These are phyloP conservation scores for Nanorana parkeri DNA, from an alignment of 2,113 vertebrate species.

Conservation along the genomic window DNA sequence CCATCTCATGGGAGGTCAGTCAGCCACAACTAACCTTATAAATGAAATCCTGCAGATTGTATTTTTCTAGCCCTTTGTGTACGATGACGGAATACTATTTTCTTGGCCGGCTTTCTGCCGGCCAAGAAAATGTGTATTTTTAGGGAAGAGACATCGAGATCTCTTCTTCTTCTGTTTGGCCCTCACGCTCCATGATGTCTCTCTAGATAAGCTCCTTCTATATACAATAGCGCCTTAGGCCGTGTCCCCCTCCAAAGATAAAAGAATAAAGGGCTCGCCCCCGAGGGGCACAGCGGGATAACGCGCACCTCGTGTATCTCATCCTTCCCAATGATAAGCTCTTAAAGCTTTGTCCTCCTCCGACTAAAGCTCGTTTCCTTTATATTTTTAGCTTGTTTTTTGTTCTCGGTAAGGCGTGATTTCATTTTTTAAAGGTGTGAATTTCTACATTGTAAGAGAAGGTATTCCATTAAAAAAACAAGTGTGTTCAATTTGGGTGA, in stretches of 20 bases:
- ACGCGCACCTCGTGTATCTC: too few species aligned
- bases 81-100: neutral
- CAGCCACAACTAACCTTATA: neutral
- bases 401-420: neutral
- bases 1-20: too few species aligned
- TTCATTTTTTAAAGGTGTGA: neutral
- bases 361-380: neutral
- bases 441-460: neutral
- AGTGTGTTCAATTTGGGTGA: neutral
- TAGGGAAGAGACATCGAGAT: neutral
- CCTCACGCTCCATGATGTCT: neutral
- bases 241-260: too few species aligned
- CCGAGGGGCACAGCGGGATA: neutral
- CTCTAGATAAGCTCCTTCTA: neutral
- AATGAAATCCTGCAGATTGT: neutral
- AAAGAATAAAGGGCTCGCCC: too few species aligned
- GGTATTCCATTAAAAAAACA: neutral
- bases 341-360: neutral
- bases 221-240: too few species aligned
- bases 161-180: too few species aligned
- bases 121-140: neutral
- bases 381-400: neutral
- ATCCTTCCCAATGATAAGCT: neutral
- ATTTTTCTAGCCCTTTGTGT: neutral
- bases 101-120: neutral